A percentile compares a stretch with the other conserved stretches of the same genome.
Evolutionary conservation across 92 coral and sea anemone genomes (phyloP).

Genomic region (Palythoa heliodiscus): DNA sequence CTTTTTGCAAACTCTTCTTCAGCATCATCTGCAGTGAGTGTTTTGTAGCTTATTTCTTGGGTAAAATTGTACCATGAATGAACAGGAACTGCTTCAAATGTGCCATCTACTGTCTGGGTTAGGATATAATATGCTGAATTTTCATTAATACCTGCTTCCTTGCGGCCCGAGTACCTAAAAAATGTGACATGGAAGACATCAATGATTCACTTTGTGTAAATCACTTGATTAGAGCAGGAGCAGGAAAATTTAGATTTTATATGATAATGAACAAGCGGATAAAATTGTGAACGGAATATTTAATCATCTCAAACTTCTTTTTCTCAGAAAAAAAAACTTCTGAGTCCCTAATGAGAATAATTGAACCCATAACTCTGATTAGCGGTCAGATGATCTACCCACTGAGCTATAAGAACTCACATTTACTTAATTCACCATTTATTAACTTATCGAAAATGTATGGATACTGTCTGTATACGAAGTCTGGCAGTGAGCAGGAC

Average conservation of each 20-base stretch:
- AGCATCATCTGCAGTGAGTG: conserved; percentile 93
- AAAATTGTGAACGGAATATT: too few relatives aligned
- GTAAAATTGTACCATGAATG: conserved; percentile 89
- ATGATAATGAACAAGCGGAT: too few relatives aligned
- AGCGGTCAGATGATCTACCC: too few relatives aligned
- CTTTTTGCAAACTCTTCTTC: conserved; percentile 91
- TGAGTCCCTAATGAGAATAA: too few relatives aligned
- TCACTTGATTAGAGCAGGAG: too few relatives aligned
- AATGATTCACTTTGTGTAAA: not conserved
- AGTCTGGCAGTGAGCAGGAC: too few relatives aligned
- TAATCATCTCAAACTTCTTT: too few relatives aligned
- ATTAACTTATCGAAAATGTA: too few relatives aligned
- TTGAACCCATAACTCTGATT: too few relatives aligned
- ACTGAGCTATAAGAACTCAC: not conserved
- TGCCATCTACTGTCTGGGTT: conserved; percentile 92
- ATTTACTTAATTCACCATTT: not conserved
- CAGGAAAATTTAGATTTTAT: too few relatives aligned
- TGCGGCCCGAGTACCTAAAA: conserved; percentile 87
- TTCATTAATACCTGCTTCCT: conserved; percentile 90
- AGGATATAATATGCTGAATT: conserved; percentile 92
- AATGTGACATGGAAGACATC: not conserved
- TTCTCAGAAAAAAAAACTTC: too few relatives aligned
- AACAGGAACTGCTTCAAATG: conserved; percentile 96
- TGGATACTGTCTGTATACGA: too few relatives aligned
- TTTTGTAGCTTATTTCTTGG: conserved; percentile 86